Conservation (phyloP, 2,113 vertebrate species). For the Orycteropus afer region DNA sequence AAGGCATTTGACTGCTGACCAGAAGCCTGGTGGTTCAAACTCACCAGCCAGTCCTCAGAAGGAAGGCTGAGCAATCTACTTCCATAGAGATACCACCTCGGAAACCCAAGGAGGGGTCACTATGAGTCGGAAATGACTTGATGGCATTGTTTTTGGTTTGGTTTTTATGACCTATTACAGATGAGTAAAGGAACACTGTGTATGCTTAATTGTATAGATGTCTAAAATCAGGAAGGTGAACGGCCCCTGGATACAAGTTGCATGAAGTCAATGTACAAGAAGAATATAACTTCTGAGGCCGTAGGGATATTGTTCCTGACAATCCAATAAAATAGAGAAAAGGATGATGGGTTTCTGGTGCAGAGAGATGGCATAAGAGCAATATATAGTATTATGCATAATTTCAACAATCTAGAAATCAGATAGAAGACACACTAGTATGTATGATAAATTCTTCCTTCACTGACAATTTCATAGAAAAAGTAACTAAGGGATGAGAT, state of each 20-base stretch:
- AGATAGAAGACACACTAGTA: not conserved
- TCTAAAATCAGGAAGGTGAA: not conserved
- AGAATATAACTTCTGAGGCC: no score
- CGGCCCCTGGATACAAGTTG: not conserved
- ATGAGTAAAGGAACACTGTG: not conserved
- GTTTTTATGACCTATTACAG: not conserved
- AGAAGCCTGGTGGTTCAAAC: no score
- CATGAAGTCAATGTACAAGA: not conserved
- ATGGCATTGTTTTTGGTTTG: no score
- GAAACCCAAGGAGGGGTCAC: no score
- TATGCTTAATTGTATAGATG: not conserved
- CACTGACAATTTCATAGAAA: not conserved
- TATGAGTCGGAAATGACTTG: no score
- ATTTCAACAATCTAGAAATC: not conserved
- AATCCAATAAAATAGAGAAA: not conserved
- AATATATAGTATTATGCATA: not conserved
- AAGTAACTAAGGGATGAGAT: not conserved
- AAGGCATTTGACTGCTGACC: no score
- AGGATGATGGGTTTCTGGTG: not conserved
- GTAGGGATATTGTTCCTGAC: not conserved
- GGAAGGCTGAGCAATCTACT: no score
- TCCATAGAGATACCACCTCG: no score
- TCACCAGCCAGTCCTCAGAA: no score
- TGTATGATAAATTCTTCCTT: not conserved
- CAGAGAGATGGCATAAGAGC: not conserved